phyloP scores from a whole-genome alignment of 2,888 invertebrate genomes.

The Drosophila siamana region DNA sequence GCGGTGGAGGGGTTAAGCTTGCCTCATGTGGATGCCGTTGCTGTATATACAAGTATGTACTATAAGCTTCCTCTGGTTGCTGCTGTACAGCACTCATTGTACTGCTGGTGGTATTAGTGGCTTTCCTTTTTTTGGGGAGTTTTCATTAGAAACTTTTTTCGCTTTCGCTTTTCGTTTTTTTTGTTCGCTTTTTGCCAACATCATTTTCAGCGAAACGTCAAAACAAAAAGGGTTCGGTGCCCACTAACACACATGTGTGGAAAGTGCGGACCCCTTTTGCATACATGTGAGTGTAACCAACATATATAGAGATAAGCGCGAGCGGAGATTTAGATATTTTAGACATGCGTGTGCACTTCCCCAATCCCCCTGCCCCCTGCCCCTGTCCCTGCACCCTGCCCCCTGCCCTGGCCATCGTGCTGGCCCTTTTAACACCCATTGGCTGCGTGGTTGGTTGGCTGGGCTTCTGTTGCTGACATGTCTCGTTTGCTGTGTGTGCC shows the following conservation, averaged over 20 bases:
- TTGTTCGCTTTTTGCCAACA: slow-evolving; percentile 55
- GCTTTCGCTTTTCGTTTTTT: slow-evolving; percentile 11
- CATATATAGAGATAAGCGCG: slow-evolving; percentile 57
- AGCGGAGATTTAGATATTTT: slow-evolving; percentile 80
- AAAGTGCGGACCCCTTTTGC: slow-evolving; percentile 14
- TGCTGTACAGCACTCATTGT: slow-evolving; percentile 30
- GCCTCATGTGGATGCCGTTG: slow-evolving; percentile 30
- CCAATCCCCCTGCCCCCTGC: neutral
- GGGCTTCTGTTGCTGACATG: slow-evolving; percentile 67
- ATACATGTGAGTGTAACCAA: neutral
- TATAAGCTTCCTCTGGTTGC: slow-evolving; percentile 6
- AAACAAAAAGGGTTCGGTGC: slow-evolving; percentile 72
- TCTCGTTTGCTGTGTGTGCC: slow-evolving; percentile 19
- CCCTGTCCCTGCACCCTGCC: too few relatives aligned
- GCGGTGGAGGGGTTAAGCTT: slow-evolving; percentile 5
- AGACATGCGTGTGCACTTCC: slow-evolving; percentile 72
- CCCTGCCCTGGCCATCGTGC: too few relatives aligned
- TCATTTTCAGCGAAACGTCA: slow-evolving; percentile 66
- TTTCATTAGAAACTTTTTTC: slow-evolving; percentile 75
- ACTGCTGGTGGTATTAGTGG: slow-evolving; percentile 56
- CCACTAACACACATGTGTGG: slow-evolving; percentile 3
- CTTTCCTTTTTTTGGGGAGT: slow-evolving; percentile 56
- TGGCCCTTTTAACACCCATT: slow-evolving; percentile 8
- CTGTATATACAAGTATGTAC: neutral
- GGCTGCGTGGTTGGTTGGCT: neutral